Evolutionary conservation across 2,888 invertebrate genomes (phyloP).

Genomic region (Tridacna gigas): DNA sequence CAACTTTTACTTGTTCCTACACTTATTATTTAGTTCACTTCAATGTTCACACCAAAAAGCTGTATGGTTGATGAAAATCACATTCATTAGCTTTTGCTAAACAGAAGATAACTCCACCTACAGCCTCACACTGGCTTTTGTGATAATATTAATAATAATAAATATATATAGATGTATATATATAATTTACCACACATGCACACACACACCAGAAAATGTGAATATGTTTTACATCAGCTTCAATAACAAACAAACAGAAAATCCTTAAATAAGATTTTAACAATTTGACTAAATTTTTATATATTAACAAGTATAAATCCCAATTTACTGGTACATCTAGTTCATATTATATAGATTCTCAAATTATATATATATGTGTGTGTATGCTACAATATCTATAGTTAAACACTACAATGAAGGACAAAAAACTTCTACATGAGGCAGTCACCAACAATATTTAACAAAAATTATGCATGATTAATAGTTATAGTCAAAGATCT

Average conservation of each 20-base stretch:
- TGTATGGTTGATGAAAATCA: too few species aligned
- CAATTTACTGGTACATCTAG: conserved; percentile 52
- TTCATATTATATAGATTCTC: conserved; percentile 61
- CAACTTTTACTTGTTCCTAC: too few species aligned
- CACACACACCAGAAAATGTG: conserved; percentile 53
- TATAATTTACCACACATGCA: conserved; percentile 50
- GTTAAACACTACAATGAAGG: conserved; percentile 49
- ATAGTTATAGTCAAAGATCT: neutral
- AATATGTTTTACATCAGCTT: conserved; percentile 53
- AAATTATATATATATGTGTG: conserved; percentile 62
- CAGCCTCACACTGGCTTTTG: conserved; percentile 23
- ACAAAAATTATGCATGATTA: conserved; percentile 13
- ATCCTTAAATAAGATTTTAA: conserved; percentile 74
- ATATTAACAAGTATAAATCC: conserved; percentile 69
- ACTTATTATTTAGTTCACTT: too few species aligned
- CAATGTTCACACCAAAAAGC: too few species aligned
- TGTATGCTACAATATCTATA: conserved; percentile 72
- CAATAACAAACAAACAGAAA: conserved; percentile 66
- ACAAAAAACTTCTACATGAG: conserved; percentile 27
- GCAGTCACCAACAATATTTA: conserved; percentile 5
- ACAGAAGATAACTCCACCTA: conserved; percentile 28
- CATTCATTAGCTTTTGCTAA: neutral
- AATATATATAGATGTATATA: conserved; percentile 21
- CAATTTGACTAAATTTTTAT: conserved; percentile 74
- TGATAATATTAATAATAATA: conserved; percentile 18